Conservation (phyloP, 2,113 vertebrate species). For the Tragulus kanchil region DNA sequence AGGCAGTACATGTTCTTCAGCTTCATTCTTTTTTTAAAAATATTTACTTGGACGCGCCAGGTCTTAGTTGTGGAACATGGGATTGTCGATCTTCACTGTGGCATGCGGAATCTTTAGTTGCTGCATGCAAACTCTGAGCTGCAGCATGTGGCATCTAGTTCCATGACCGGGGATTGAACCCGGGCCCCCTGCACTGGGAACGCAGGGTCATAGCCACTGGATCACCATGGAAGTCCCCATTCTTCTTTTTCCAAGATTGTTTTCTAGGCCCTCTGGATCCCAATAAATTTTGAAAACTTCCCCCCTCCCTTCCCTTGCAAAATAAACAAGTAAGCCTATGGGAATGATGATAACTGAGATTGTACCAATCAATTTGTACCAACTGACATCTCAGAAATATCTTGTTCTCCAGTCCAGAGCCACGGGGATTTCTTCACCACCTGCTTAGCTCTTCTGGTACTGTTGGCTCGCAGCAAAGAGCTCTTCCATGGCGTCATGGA, state of each 20-base stretch:
- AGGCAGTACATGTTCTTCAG: neutral
- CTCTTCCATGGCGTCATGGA: accelerated
- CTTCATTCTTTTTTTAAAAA: neutral
- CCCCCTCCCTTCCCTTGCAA: accelerated
- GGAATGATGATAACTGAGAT: neutral
- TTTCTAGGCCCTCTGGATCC: neutral
- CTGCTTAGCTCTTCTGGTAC: neutral
- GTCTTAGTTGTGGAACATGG: neutral
- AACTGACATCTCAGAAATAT: neutral
- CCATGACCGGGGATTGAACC: neutral
- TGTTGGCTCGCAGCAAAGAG: neutral
- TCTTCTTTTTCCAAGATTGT: neutral
- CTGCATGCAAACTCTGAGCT: neutral
- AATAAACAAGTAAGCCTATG: neutral
- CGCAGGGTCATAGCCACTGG: neutral
- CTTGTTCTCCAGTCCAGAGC: neutral
- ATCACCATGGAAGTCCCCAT: neutral
- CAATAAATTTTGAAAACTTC: neutral
- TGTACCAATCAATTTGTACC: neutral
- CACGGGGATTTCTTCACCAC: neutral
- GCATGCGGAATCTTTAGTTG: neutral
- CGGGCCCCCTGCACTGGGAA: neutral
- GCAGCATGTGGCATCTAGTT: neutral
- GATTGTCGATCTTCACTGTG: neutral
- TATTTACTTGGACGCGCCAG: neutral